phyloP scores from a whole-genome alignment of 2,797 vertebrate genomes.

The Arvicola amphibius region DNA sequence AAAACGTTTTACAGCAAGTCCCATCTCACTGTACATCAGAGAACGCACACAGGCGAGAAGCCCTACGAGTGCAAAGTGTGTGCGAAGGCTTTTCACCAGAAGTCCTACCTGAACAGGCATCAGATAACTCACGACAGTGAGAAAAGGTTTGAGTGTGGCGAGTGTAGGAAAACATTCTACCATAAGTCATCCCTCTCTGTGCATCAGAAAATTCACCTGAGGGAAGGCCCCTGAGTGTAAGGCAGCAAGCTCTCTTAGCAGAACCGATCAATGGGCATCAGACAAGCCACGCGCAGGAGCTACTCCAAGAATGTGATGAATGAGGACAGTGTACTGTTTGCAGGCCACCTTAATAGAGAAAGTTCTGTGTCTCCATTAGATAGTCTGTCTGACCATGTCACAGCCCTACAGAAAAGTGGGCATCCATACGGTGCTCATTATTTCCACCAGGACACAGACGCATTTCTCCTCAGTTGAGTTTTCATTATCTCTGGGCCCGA shows the following conservation, averaged over 20 bases:
- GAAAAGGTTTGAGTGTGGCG: conserved; percentile 30
- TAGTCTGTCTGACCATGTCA: not conserved
- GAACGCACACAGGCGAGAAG: conserved; percentile 57
- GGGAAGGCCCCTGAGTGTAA: not conserved
- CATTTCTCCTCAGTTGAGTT: not conserved
- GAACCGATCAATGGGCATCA: not conserved
- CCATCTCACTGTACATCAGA: conserved; percentile 45
- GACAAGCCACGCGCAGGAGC: not conserved
- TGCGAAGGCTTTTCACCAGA: conserved; percentile 55
- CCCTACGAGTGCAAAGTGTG: conserved; percentile 41
- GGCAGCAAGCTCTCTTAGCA: not conserved
- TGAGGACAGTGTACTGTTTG: too few species aligned
- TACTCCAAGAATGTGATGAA: not conserved
- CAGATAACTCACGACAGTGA: conserved; percentile 28
- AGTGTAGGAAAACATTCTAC: conserved; percentile 52
- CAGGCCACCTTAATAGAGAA: not conserved
- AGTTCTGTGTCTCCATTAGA: too few species aligned
- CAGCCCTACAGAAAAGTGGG: not conserved
- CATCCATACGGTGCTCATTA: not conserved
- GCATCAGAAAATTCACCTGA: conserved; percentile 46
- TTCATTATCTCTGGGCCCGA: not conserved
- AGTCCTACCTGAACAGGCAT: conserved; percentile 58
- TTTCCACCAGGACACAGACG: not conserved
- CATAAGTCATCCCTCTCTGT: conserved; percentile 53
- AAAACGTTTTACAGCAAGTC: conserved; percentile 56